Percentiles rank a stretch among this genome's conserved stretches.
Evolutionary conservation across 2,113 vertebrate species (phyloP).

Genomic region (Panthera tigris): DNA sequence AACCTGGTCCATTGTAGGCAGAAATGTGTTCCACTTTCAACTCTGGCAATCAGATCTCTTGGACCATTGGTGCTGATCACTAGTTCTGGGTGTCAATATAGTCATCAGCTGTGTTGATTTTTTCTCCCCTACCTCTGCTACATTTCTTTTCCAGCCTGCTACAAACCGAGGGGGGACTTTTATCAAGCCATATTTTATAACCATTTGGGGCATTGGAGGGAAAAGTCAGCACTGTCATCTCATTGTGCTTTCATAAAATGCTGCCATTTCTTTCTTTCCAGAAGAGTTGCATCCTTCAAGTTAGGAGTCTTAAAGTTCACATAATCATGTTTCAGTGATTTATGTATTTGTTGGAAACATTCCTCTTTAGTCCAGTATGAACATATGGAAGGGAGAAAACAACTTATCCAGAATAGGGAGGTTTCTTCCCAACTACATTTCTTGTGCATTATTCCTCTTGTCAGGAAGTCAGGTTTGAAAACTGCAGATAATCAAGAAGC

Average conservation of each 20-base stretch:
- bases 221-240: conserved; percentile 33
- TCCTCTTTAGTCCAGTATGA: not conserved
- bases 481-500: not conserved
- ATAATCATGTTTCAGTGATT: not conserved
- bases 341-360: not conserved
- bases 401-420: not conserved
- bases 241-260: conserved; percentile 22
- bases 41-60: not conserved
- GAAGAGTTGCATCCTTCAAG: conserved; percentile 9
- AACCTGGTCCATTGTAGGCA: not conserved
- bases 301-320: not conserved
- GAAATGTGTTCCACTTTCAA: conserved; percentile 30
- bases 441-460: not conserved
- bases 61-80: not conserved
- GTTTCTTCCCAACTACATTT: not conserved
- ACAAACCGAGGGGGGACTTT: not conserved
- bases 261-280: conserved; percentile 1
- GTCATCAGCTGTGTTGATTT: not conserved
- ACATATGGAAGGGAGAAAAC: not conserved
- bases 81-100: conserved; percentile 20
- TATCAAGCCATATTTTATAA: conserved; percentile 36
- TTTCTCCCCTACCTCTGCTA: not conserved
- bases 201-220: not conserved
- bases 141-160: conserved; percentile 46
- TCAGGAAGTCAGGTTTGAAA: not conserved